phyloP scores from a whole-genome alignment of 2,888 invertebrate species.

The Caenorhabditis sulstoni region DNA sequence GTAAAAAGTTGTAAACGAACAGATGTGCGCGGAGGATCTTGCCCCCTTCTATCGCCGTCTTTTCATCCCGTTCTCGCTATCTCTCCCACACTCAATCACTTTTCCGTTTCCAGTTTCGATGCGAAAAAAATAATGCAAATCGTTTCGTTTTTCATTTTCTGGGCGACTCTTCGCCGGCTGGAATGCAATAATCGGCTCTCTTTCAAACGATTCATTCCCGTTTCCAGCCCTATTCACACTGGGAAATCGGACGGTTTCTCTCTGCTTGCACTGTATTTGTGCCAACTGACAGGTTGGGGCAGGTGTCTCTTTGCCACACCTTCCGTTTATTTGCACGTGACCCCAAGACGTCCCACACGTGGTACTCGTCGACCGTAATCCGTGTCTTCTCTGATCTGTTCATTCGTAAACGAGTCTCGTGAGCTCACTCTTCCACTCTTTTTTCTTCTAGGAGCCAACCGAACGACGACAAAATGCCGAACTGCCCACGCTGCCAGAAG shows the following conservation, averaged over 20 bases:
- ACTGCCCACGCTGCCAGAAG: conserved; percentile 79
- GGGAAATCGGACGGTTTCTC: conserved; percentile 11
- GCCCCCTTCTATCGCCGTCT: neutral
- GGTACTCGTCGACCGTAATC: conserved; percentile 1
- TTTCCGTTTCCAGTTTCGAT: neutral
- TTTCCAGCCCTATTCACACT: conserved; percentile 46
- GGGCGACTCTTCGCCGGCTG: neutral
- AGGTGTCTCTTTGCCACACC: conserved; percentile 31
- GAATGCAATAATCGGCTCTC: conserved; percentile 39
- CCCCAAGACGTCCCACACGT: conserved; percentile 8
- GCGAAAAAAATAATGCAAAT: conserved; percentile 25
- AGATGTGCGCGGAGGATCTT: conserved; percentile 19
- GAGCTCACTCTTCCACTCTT: conserved; percentile 14
- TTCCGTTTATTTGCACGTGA: conserved; percentile 19
- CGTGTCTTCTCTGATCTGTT: neutral
- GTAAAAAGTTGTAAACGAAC: conserved; percentile 59
- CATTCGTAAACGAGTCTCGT: conserved; percentile 24
- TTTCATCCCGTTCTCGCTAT: neutral
- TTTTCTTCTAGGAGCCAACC: conserved; percentile 25
- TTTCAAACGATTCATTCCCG: conserved; percentile 21
- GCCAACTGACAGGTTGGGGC: conserved; percentile 42
- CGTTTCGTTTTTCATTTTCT: neutral
- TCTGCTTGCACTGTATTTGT: conserved; percentile 33
- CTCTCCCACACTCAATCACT: conserved; percentile 4
- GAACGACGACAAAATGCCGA: conserved; percentile 70